A percentile compares a stretch with the other conserved stretches of the same genome.
Conservation (phyloP, 2,888 invertebrate species). For the Melieria omissa region DNA sequence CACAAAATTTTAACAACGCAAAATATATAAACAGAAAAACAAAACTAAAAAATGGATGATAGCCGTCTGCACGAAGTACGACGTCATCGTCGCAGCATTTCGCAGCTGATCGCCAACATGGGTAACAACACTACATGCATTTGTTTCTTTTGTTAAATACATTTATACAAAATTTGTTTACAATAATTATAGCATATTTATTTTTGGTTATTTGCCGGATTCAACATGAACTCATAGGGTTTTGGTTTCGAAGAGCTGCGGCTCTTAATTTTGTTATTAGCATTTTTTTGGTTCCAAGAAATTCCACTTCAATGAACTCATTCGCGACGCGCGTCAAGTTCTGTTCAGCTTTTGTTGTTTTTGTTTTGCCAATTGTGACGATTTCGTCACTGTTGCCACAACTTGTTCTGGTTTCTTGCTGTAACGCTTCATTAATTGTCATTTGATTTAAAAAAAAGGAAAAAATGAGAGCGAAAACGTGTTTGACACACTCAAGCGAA, state of each 20-base stretch:
- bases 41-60: constrained; percentile 34
- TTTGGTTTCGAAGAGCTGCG: too few species aligned
- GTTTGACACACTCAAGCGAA: too few species aligned
- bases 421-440: too few species aligned
- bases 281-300: too few species aligned
- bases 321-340: background rate
- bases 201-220: too few species aligned
- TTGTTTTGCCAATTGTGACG: background rate
- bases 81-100: constrained; percentile 66
- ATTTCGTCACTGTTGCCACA: background rate
- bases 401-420: too few species aligned
- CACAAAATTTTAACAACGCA: too few species aligned
- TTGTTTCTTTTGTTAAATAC: background rate
- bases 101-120: constrained; percentile 65
- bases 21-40: background rate
- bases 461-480: too few species aligned
- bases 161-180: background rate
- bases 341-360: background rate
- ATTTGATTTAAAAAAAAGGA: too few species aligned
- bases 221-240: too few species aligned
- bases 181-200: background rate
- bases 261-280: too few species aligned
- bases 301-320: too few species aligned
- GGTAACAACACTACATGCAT: constrained; percentile 55
- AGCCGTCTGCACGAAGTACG: constrained; percentile 49